Evolutionary conservation across 2,113 vertebrate genomes (phyloP).

Genomic region (Rhadina sibilatrix): DNA sequence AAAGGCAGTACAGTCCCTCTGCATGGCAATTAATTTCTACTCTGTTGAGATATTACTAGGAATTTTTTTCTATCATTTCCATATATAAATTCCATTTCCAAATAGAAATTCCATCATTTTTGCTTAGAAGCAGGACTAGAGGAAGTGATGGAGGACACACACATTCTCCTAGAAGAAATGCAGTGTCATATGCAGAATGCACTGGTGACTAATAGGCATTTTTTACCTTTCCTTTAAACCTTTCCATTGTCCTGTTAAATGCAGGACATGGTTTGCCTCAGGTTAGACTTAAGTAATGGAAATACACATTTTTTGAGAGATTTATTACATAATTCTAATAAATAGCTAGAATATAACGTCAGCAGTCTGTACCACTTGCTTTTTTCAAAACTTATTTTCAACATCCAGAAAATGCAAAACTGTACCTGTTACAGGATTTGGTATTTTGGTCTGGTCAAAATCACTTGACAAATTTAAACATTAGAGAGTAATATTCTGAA

Average conservation of each 20-base stretch:
- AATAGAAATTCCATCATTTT: background rate
- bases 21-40: background rate
- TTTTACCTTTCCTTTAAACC: background rate
- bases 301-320: background rate
- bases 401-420: background rate
- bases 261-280: background rate
- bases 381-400: background rate
- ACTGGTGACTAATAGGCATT: background rate
- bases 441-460: conserved; percentile 36
- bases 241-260: background rate
- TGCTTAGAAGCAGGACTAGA: background rate
- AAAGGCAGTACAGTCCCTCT: background rate
- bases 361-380: background rate
- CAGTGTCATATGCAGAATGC: background rate
- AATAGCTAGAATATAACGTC: background rate
- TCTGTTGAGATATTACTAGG: background rate
- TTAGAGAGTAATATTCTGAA: conserved; percentile 30
- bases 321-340: background rate
- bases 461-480: conserved; percentile 11
- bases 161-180: background rate
- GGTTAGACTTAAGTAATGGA: background rate
- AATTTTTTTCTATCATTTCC: background rate
- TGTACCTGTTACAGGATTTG: background rate
- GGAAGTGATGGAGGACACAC: background rate
- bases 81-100: no score